Conservation (phyloP, 2,797 vertebrate genomes). For the Coregonus ussuriensis region DNA sequence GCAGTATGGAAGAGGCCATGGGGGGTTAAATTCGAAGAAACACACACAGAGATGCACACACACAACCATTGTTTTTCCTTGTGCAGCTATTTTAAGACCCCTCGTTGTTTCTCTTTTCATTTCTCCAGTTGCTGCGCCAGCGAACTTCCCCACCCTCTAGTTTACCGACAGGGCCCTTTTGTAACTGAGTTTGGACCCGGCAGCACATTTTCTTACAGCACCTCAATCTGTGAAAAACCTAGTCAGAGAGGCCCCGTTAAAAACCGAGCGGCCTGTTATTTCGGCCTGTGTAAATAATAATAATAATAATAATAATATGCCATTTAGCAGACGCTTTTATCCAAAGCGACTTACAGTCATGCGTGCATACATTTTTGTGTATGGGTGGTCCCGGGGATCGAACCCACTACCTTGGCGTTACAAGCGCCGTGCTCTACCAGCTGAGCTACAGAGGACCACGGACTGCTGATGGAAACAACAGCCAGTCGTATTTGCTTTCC, state of each 20-base stretch:
- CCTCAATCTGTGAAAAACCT: background rate
- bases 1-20: slow-evolving; percentile 30
- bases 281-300: background rate
- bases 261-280: background rate
- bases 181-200: background rate
- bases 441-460: background rate
- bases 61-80: slow-evolving; percentile 39
- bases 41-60: background rate
- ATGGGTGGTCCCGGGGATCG: too few species aligned
- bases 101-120: slow-evolving; percentile 20
- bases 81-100: slow-evolving; percentile 52
- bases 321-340: too few species aligned
- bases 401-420: too few species aligned
- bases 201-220: slow-evolving; percentile 1
- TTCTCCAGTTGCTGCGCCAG: slow-evolving; percentile 20
- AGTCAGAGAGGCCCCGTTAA: slow-evolving; percentile 19
- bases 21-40: slow-evolving; percentile 45
- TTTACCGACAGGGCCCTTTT: slow-evolving; percentile 17
- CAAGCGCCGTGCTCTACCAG: too few species aligned
- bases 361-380: too few species aligned
- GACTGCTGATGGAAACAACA: slow-evolving; percentile 36
- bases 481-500: slow-evolving; percentile 12
- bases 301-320: too few species aligned
- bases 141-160: slow-evolving; percentile 11
- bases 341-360: too few species aligned